Evolutionary conservation across 92 coral and sea anemone species (phyloP).

Genomic region (Siderastrea siderea): DNA sequence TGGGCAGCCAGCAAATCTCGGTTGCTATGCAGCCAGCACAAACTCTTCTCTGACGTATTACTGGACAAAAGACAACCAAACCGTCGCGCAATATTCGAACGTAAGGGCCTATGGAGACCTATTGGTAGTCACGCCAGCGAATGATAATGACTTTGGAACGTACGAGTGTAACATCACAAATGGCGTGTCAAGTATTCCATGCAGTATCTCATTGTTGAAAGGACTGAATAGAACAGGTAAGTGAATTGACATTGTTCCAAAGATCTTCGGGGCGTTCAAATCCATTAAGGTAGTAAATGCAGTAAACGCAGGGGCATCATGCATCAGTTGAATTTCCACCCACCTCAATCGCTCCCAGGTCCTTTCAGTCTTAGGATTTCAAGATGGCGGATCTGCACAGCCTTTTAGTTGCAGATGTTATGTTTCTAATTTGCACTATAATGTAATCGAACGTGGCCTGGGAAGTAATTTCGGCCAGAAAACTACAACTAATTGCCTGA

Average conservation of each 20-base stretch:
- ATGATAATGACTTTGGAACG: constrained; percentile 27
- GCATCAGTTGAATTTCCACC: too few species aligned
- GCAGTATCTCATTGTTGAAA: constrained; percentile 16
- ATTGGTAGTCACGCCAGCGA: constrained; percentile 30
- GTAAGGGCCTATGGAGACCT: constrained; percentile 9
- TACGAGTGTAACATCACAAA: constrained; percentile 23
- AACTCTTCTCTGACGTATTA: neutral
- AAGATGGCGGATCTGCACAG: too few species aligned
- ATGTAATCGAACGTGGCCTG: too few species aligned
- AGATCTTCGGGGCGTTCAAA: neutral
- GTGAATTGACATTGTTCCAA: neutral
- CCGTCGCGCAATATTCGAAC: constrained; percentile 22
- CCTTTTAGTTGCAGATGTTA: too few species aligned
- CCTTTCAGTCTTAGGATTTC: too few species aligned
- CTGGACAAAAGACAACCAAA: constrained; percentile 44
- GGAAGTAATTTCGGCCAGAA: too few species aligned
- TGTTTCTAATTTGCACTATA: too few species aligned
- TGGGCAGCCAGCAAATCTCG: constrained; percentile 40
- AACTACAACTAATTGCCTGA: too few species aligned
- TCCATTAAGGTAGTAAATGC: too few species aligned
- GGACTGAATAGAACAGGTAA: constrained; percentile 29
- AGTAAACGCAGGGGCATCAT: too few species aligned
- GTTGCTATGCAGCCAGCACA: constrained; percentile 6
- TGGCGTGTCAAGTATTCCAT: constrained; percentile 2
- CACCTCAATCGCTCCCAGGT: too few species aligned